Evolutionary conservation across 2,888 invertebrate genomes (phyloP), one percentile per base, ranked within the genome.

Genomic region (Drosophila monieri): DNA sequence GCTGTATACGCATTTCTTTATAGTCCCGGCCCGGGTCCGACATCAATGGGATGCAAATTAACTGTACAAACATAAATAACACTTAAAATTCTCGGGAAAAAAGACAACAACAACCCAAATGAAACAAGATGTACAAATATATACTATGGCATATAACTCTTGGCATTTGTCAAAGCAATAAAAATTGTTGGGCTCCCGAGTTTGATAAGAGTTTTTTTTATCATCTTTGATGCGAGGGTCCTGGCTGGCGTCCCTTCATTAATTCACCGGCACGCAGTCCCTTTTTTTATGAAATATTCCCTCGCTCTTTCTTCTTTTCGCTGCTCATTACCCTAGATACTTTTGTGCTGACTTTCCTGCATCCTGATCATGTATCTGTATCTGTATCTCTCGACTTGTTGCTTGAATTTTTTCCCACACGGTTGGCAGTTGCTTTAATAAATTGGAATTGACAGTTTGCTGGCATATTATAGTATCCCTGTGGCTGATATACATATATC

Each of bases 11-110:
- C 37, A 18, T 32, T 41, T 15, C 47, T 23, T 52, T 67, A 53
- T 69, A 23, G 39, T 62, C 65, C 54, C 68, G 65, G 69, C 65
- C 54, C 68, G 65, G 71, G 68, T 68, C 43, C 76, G 54, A 78
- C 83, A 81, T 85, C 83, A 84, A 84, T 80, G 85, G 67, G 85
- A 84, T 85, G 83, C 83, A 84, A 84, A 84, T 84, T 80, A 84
- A 83, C 83, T 84, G 83, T 80, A 80, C 73, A 81, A 84, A 85
- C 85, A 84, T 81, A 84, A 85, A 84, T 84, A 85, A 85, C 78
- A 81, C 84, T 81, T 62, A 71, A 80, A 83, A 79, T 83, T 81
- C 80, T 70, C 57, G 58, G 78, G 73, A 81, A 76, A 76, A 71
- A 67, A 69, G 27, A 18, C 10, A 56, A 35, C 12, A 12, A 49